Evolutionary conservation across 1,140 invertebrate genomes (phyloP), one percentile per base, ranked within the genome.

Genomic region (Drosophila asahinai): DNA sequence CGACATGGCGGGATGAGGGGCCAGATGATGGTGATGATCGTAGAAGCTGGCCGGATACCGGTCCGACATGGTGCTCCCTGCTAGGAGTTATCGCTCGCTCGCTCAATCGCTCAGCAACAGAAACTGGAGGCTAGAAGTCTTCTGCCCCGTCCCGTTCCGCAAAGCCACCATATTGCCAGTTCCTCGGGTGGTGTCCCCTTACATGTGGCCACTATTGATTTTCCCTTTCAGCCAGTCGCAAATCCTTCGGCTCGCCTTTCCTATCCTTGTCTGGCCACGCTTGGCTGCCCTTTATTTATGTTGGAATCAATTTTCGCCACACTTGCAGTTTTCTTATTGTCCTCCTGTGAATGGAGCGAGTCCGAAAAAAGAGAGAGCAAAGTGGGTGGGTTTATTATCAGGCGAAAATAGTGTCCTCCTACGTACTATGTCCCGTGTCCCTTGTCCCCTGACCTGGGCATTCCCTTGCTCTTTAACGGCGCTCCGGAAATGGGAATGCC

Each of bases 151-250:
- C 59, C 70, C 45, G 36, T 72, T 36, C 8, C 49, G 54, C 25
- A 38, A 57, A 25, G 68, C 51, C 51, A 71, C 67, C 84, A 89
- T 81, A 78, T 71, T 81, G 82, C 61, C 49, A 47, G 36, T 78
- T 62, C 52, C 58, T 82, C 52, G 47, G 36, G 25, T 59, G 64
- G 62, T 89, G 86, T 89, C 81, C 81, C 65, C 73, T 87, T 89
- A 89, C 84, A 89, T 84, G 71, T 76, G 81, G 51, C 74, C 66
- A 61, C 68, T 90, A 90, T 90, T 90, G 86, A 90, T 90, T 90
- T 87, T 86, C 43, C 54, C 36, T 54, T 55, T 68, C 19, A 33
- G 52, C 62, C 67, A 45, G 38, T 78, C 43, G 62, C 78, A 76
- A 82, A 77, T 86, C 83, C 83, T 75, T 80, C 15, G 42, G 49